A percentile compares a stretch with the other conserved stretches of the same genome.
Evolutionary conservation across 2,113 vertebrate genomes (phyloP).

Genomic region (Cichladusa arquata): DNA sequence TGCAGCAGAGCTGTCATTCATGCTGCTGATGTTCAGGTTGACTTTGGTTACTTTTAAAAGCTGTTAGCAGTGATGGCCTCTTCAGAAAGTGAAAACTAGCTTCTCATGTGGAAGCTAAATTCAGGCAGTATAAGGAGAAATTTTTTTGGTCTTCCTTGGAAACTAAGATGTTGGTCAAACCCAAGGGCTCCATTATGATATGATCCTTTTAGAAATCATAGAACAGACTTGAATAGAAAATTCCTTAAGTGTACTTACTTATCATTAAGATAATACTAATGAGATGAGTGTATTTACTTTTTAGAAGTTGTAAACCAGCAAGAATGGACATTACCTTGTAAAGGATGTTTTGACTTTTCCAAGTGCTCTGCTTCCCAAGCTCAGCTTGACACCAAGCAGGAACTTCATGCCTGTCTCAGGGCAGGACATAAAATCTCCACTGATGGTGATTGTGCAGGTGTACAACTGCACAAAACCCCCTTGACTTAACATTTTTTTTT

Average conservation of each 20-base stretch:
- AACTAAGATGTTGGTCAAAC: neutral
- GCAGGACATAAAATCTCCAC: neutral
- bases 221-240: neutral
- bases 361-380: neutral
- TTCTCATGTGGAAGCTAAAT: neutral
- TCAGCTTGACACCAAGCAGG: neutral
- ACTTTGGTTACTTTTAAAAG: slow-evolving; percentile 7
- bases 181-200: neutral
- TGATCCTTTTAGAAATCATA: neutral
- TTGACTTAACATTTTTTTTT: neutral
- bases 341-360: neutral
- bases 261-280: neutral
- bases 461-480: neutral
- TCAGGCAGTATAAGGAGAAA: neutral
- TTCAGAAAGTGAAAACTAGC: neutral
- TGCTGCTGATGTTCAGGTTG: neutral
- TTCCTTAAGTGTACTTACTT: neutral
- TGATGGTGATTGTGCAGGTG: neutral
- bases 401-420: neutral
- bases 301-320: neutral
- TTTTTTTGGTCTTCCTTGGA: neutral
- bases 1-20: neutral
- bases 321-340: neutral
- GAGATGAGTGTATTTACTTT: neutral
- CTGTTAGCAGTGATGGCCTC: neutral